Base-by-base conservation (phyloP, 2,113 vertebrate species). In the Eretmochelys imbricata region DNA sequence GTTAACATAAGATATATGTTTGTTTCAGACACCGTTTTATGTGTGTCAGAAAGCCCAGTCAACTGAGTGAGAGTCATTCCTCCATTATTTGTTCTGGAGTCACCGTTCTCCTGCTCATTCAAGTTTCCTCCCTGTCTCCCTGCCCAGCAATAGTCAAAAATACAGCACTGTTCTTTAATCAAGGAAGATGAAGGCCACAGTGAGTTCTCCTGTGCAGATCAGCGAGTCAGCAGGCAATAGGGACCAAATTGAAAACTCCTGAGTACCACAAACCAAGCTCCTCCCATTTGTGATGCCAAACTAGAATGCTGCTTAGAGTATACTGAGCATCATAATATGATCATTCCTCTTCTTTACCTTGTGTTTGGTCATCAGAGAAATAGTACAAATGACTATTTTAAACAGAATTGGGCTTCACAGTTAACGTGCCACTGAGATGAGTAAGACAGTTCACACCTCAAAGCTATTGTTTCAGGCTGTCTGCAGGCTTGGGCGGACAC, bases 1-100 rank as follows among this genome's bases (percentile, higher is more conserved):
- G 82, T 84, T 90, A 95, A 96, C 91, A 96, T 89, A 91, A 78
- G 83, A 92, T 88, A 38, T 89, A 90, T 65, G 22, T 46, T 82
- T 65, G 22, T 46, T 82, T 86, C 17, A 88, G 62, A 1, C 93
- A 81, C 69, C 55, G 90, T 83, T 69, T 24, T 0, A n/a, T 49
- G 49, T 89, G 51, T 85, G 80, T 82, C 72, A 95, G 82, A 84
- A 94, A 80, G 80, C 79, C 85, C 16, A 55, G 46, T 80, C 55
- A 1, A 62, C 82, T 76, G 38, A 8, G 49, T 27, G 5, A 50
- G 49, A 82, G 84, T 89, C 78, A 49, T n/a, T 62, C 80, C 87
- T 50, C 49, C 29, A 80, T 62, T 92, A 7, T 80, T 24, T 5
- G 0, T 84, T 54, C 35, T 20, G 82, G 50, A 82, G 51, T 11